These are phyloP conservation scores for Gymnodraco acuticeps DNA, from an alignment of 2,797 vertebrate species.

Conservation along the genomic window DNA sequence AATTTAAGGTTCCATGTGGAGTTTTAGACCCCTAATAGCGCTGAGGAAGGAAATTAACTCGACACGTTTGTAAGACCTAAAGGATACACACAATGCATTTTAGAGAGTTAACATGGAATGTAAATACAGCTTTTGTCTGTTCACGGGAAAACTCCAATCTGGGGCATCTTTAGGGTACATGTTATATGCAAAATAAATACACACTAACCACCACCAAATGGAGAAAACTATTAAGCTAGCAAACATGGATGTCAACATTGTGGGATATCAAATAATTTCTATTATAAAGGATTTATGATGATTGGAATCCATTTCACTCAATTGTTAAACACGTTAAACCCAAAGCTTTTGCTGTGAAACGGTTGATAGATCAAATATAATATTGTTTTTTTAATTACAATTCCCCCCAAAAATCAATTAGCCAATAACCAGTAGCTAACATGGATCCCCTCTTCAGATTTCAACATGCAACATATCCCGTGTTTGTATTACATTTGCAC, in stretches of 20 bases:
- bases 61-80: neutral
- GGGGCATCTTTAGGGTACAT: neutral
- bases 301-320: neutral
- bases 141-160: neutral
- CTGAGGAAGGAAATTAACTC: neutral
- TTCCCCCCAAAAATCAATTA: neutral
- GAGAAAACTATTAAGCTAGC: neutral
- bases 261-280: neutral
- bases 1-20: neutral
- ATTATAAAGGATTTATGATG: neutral
- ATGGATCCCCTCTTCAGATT: neutral
- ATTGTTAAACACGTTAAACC: neutral
- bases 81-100: neutral
- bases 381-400: neutral
- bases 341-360: neutral
- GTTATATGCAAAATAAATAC: neutral
- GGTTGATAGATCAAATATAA: neutral
- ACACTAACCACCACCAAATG: neutral
- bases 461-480: neutral
- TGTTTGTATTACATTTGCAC: conserved; percentile 4
- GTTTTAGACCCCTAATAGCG: neutral
- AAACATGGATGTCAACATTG: neutral
- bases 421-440: neutral
- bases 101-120: neutral
- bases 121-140: neutral